Conservation (phyloP, 2,113 vertebrate genomes). For the Mesocricetus auratus region DNA sequence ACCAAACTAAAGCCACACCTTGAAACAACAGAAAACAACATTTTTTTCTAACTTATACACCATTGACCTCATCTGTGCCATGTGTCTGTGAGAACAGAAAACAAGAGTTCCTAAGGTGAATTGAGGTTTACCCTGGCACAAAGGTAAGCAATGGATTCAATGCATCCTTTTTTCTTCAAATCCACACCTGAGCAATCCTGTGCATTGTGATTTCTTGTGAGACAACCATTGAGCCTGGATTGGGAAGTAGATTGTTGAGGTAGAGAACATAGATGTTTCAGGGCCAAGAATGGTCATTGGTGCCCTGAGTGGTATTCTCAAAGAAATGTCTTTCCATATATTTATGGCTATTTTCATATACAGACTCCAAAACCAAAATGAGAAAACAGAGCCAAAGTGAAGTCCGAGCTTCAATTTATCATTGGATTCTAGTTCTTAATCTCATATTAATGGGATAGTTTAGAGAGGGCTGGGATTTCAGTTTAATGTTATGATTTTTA, state of each 20-base stretch:
- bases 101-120: background rate
- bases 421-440: background rate
- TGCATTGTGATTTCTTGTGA: background rate
- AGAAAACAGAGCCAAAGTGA: background rate
- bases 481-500: background rate
- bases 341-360: background rate
- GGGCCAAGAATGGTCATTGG: background rate
- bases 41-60: fast-evolving
- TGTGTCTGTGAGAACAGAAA: background rate
- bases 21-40: background rate
- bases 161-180: background rate
- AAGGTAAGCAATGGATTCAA: background rate
- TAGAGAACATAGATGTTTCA: background rate
- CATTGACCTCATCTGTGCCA: background rate
- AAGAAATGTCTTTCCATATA: background rate
- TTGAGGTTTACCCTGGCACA: background rate
- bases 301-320: background rate
- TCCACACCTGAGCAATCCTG: background rate
- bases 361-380: too few relatives aligned
- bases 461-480: background rate
- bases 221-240: background rate
- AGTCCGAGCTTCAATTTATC: background rate
- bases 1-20: background rate
- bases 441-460: background rate
- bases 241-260: background rate